These are phyloP conservation scores for Scalopus aquaticus DNA, from an alignment of 2,113 vertebrate genomes.

Conservation along the genomic window DNA sequence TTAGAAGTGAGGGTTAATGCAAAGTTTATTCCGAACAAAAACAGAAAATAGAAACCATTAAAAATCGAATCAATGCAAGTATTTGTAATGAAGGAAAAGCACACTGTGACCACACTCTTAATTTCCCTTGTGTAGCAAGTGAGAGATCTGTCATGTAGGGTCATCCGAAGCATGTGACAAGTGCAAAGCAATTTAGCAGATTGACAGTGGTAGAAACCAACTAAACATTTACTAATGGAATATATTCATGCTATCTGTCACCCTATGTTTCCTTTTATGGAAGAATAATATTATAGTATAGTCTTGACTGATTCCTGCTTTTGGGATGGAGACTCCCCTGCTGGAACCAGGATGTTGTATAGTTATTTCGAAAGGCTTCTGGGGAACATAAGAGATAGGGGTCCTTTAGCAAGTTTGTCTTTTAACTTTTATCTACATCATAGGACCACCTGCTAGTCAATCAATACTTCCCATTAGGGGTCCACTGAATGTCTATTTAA, in stretches of 20 bases:
- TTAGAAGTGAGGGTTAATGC: not conserved
- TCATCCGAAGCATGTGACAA: constrained; percentile 4
- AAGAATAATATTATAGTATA: not conserved
- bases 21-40: constrained; percentile 36
- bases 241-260: not conserved
- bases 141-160: not conserved
- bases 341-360: not conserved
- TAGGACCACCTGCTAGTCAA: not conserved
- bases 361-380: constrained; percentile 10
- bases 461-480: not conserved
- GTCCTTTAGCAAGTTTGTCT: not conserved
- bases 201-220: not conserved
- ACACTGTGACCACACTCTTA: not conserved
- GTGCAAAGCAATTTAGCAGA: constrained; percentile 31
- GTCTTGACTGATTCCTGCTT: not conserved
- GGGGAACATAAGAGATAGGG: not conserved
- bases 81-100: constrained; percentile 37
- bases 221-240: constrained; percentile 11
- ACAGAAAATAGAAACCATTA: constrained; percentile 13
- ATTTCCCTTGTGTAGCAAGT: constrained; percentile 46
- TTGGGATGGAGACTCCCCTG: not conserved
- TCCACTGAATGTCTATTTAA: not conserved
- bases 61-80: constrained; percentile 3
- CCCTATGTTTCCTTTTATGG: not conserved
- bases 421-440: not conserved